Base-by-base conservation (phyloP, 2,797 vertebrate species). In the Rhadinocentrus ornatus region DNA sequence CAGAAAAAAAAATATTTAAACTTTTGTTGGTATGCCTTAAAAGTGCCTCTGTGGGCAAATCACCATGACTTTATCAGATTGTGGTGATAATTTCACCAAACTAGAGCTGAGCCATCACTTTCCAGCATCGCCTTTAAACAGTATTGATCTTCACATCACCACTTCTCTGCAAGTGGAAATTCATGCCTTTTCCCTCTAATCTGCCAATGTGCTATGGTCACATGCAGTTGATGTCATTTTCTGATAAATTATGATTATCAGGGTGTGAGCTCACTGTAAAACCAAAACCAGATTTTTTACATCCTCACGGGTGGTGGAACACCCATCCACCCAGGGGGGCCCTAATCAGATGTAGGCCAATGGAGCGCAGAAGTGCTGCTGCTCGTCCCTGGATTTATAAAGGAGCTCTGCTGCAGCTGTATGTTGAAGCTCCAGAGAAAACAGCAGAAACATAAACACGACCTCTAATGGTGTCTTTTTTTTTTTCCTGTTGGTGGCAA, bases 1-100 rank as follows among this genome's bases (percentile, higher is more conserved):
- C 48, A 44, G 35, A 29, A 39, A 44, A 46, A 53, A 32, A 65
- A 57, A 48, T 65, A 39, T 39, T 13, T 39, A 13, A 73, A 57
- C 26, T 32, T 4, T 6, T 22, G 37, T 39, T 66, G 27, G 18
- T 32, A 22, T 37, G 22, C 60, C 2, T n/a, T 20, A 3, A 64
- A 52, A 65, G 53, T 37, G 70, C 7, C 41, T 44, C 5, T 18
- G 18, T 20, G 16, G 18, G 41, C 34, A 67, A 64, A 77, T 80
- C 37, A 67, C 16, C 53, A 31, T n/a, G 18, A 75, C 41, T 5
- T 77, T 70, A 78, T 73, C 72, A 56, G 57, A 77, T 77, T 82
- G n/a, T 48, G 6, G 24, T 53, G 31, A 71, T 75, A 31, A 59
- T 72, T 61, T 22, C 63, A 66, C 56, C 57, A 7, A 80, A 72